Percentiles rank a stretch among this genome's conserved stretches.
Evolutionary conservation across 2,888 invertebrate genomes (phyloP).

Genomic region (Chelonus formosanus): DNA sequence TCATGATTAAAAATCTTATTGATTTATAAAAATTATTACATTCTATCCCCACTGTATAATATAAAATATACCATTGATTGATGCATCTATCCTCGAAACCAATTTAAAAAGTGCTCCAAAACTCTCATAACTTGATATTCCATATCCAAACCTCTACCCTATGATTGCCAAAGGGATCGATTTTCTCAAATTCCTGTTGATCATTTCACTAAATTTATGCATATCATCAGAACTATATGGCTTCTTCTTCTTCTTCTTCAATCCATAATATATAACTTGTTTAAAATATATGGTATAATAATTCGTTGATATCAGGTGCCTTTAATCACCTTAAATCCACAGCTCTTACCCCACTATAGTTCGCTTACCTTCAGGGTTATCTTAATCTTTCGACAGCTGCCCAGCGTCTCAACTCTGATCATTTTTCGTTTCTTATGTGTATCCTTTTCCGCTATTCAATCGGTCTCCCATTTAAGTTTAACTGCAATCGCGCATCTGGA

Average conservation of each 20-base stretch:
- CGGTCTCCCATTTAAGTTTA: constrained; percentile 3
- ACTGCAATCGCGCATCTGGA: constrained; percentile 9
- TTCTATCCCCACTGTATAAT: too few species aligned
- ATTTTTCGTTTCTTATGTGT: constrained; percentile 20
- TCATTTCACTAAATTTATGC: constrained; percentile 47
- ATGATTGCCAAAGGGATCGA: constrained; percentile 26
- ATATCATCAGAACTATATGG: constrained; percentile 37
- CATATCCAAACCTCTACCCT: too few species aligned
- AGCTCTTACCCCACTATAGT: constrained; percentile 54
- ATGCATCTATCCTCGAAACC: too few species aligned
- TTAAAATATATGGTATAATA: constrained; percentile 60
- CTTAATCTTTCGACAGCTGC: constrained; percentile 66
- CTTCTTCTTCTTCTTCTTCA: constrained; percentile 42
- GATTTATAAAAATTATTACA: too few species aligned
- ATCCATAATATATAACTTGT: constrained; percentile 20
- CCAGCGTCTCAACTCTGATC: constrained; percentile 51
- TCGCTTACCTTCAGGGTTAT: constrained; percentile 63
- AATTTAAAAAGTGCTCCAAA: too few species aligned
- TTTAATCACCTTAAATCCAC: constrained; percentile 65
- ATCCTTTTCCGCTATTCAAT: constrained; percentile 8
- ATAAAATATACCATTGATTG: too few species aligned
- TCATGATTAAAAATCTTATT: too few species aligned
- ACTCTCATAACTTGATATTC: too few species aligned
- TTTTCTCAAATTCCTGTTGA: constrained; percentile 39
- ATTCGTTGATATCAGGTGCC: constrained; percentile 64